Evolutionary conservation across 2,113 vertebrate genomes (phyloP), one percentile per base, ranked within the genome.

Genomic region (Amphilophus citrinellus): DNA sequence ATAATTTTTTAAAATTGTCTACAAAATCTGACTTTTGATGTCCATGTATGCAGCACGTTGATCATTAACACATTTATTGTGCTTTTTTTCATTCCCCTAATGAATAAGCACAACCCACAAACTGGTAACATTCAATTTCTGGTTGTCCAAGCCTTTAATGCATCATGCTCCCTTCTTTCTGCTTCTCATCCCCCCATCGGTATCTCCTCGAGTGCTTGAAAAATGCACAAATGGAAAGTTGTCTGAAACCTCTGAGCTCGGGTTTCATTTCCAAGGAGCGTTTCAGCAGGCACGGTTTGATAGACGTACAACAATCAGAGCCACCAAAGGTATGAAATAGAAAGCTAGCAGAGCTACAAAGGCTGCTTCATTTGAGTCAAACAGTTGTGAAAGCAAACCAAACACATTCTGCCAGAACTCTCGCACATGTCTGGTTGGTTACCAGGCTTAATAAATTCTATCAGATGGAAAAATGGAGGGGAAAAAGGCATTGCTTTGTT

Each of bases 141-240:
- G 47, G 24, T 27, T 30, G 44, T 0, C 44, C 11, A 73, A 73
- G 66, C 44, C 44, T 56, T 73, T 14, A 73, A 73, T 35, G 68
- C 47, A 56, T 73, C 47, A 35, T n/a, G 35, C 2, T 13, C 18
- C 6, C 18, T 32, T 35, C 27, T 35, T 56, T 35, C 15, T 73
- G 20, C 66, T 73, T 56, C 47, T 73, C 68, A 56, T 56, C 24
- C 35, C 47, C 47, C 18, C 27, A 14, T 47, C 47, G 32, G 6
- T 35, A 73, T 35, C 68, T 73, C 47, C 68, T 73, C 68, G 32
- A n/a, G 18, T 35, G 68, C 27, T n/a, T 73, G 27, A n/a, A 32
- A 73, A 73, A 73, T 73, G 68, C 47, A 35, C 68, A 56, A 73
- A 56, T 35, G 47, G 68, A 73, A 73, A 56, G 47, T 73, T 20